Conservation (phyloP, 2,888 invertebrate species). For the Metellina segmentata region DNA sequence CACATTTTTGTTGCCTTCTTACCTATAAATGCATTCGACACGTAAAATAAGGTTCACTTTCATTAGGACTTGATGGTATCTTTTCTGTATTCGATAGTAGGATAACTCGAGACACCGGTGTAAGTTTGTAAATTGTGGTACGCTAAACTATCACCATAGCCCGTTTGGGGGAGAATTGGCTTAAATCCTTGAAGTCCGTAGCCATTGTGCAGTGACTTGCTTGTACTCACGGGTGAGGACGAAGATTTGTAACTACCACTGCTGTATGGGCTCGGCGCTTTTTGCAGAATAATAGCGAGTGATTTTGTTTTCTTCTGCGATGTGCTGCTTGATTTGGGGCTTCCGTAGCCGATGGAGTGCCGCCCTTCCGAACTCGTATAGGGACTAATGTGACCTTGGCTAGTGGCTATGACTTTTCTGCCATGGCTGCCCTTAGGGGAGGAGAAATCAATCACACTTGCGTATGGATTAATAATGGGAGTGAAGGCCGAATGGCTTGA, state of each 20-base stretch:
- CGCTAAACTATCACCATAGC: not conserved
- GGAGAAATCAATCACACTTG: slow-evolving; percentile 34
- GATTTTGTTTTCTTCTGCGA: slow-evolving; percentile 24
- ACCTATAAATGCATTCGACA: not conserved
- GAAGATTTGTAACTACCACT: slow-evolving; percentile 15
- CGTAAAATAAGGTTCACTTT: not conserved
- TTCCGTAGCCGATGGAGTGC: not conserved
- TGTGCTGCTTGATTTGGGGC: not conserved
- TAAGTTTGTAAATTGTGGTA: slow-evolving; percentile 33
- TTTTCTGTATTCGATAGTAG: not conserved
- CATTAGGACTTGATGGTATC: slow-evolving; percentile 9
- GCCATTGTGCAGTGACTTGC: not conserved
- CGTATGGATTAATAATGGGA: slow-evolving; percentile 2
- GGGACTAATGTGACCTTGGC: slow-evolving; percentile 10
- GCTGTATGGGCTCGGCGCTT: not conserved
- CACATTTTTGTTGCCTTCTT: not conserved
- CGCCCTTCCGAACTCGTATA: slow-evolving; percentile 10
- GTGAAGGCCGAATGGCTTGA: slow-evolving; percentile 9
- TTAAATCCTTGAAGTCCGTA: slow-evolving; percentile 32
- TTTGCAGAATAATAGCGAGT: slow-evolving; percentile 41
- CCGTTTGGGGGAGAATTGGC: slow-evolving; percentile 36
- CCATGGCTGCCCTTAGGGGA: not conserved
- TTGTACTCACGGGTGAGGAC: not conserved
- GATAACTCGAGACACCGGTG: slow-evolving; percentile 14
- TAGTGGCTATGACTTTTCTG: not conserved